A percentile compares a stretch with the other conserved stretches of the same genome.
Evolutionary conservation across 1,140 invertebrate genomes (phyloP).

Genomic region (Diabrotica virgifera): DNA sequence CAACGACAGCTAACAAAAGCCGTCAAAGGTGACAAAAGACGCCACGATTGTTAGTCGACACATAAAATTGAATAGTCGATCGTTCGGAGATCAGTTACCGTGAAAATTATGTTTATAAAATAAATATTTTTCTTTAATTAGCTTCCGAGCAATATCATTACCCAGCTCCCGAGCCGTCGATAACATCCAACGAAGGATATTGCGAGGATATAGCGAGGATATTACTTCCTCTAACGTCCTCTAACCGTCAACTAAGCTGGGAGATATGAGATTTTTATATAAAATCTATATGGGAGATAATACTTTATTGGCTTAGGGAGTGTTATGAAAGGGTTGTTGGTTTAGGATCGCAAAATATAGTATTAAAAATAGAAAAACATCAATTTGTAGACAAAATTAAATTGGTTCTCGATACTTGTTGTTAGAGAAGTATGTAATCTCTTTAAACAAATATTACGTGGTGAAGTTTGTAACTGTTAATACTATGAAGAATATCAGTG

Average conservation of each 20-base stretch:
- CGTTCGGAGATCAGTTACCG: slow-evolving; percentile 26
- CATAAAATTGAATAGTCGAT: slow-evolving; percentile 21
- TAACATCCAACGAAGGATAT: slow-evolving; percentile 16
- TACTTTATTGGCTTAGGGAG: too few relatives aligned
- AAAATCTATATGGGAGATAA: too few relatives aligned
- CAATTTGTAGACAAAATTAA: too few relatives aligned
- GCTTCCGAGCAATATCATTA: slow-evolving; percentile 20
- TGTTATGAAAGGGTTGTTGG: too few relatives aligned
- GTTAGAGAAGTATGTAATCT: too few relatives aligned
- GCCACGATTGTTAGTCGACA: slow-evolving; percentile 23
- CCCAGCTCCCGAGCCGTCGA: slow-evolving; percentile 17
- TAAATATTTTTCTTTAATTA: slow-evolving; percentile 38
- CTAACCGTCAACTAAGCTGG: slow-evolving; percentile 14
- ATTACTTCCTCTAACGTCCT: slow-evolving; percentile 9
- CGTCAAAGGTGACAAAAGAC: slow-evolving; percentile 23
- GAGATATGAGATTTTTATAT: not conserved
- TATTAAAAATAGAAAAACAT: too few relatives aligned
- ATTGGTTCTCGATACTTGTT: too few relatives aligned
- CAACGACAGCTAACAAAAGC: too few relatives aligned
- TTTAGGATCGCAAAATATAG: too few relatives aligned
- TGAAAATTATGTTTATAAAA: slow-evolving; percentile 38
- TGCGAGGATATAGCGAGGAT: not conserved
- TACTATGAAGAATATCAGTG: too few relatives aligned
- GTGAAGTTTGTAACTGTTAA: too few relatives aligned
- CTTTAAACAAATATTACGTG: too few relatives aligned